Conservation (phyloP, 1,140 invertebrate species). For the Tetragnatha versicolor region DNA sequence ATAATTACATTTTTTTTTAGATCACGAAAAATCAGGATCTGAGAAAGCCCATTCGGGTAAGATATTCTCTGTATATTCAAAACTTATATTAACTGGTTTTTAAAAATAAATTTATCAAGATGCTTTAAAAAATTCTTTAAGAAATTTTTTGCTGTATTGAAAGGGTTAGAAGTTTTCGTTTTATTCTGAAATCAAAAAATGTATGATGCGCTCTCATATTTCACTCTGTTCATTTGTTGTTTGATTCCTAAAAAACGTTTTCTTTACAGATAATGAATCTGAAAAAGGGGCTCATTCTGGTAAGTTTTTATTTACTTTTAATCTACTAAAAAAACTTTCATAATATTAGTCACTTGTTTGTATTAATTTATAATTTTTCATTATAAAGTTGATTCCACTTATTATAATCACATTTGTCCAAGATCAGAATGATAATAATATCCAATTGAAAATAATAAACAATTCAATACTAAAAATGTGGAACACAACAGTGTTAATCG, state of each 20-base stretch:
- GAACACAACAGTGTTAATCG: no score
- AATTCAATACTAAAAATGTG: no score
- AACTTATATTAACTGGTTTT: background rate
- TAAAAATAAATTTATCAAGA: background rate
- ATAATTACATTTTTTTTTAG: background rate
- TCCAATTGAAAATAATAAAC: no score
- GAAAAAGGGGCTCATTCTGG: constrained; percentile 33
- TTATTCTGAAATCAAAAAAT: background rate
- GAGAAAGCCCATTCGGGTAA: background rate
- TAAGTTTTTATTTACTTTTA: background rate
- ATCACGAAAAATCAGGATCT: background rate
- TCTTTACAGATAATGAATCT: constrained; percentile 23
- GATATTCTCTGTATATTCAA: background rate
- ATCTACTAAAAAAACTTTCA: background rate
- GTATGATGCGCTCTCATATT: background rate
- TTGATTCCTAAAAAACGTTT: background rate
- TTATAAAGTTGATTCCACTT: no score
- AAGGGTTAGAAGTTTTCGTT: background rate
- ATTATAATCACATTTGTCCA: no score
- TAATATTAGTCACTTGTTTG: background rate
- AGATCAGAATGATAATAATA: no score
- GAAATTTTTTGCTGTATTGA: background rate
- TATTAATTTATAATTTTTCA: background rate
- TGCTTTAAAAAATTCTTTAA: background rate
- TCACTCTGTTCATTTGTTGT: background rate